These are phyloP conservation scores for Palythoa caribaeorum DNA, from an alignment of 92 coral and sea anemone genomes.

Conservation along the genomic window DNA sequence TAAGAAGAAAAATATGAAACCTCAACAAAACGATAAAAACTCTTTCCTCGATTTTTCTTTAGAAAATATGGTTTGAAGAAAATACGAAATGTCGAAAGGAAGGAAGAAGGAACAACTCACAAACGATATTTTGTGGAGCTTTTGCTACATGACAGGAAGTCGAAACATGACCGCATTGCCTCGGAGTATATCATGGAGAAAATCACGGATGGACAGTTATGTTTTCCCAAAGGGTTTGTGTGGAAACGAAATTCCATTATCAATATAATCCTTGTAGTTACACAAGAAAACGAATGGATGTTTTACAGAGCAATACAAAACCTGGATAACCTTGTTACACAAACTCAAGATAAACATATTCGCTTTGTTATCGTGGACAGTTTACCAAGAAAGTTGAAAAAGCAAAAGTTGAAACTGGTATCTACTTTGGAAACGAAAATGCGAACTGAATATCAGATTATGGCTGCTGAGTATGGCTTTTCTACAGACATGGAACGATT, in stretches of 20 bases:
- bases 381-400: not conserved
- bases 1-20: no score
- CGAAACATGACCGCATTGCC: not conserved
- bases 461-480: not conserved
- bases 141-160: not conserved
- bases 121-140: conserved; percentile 18
- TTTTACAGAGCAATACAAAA: conserved; percentile 11
- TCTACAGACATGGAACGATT: conserved; percentile 12
- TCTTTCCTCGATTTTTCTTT: no score
- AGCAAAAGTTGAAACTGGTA: not conserved
- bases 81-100: conserved; percentile 21
- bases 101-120: not conserved
- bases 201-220: not conserved
- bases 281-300: conserved; percentile 15
- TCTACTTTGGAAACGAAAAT: not conserved
- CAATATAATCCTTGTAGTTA: conserved; percentile 13
- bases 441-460: not conserved
- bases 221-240: conserved; percentile 17
- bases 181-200: conserved; percentile 18
- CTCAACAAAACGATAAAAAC: not conserved
- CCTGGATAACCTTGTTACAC: conserved; percentile 15
- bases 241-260: conserved; percentile 31
- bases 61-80: conserved; percentile 14
- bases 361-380: conserved; percentile 27
- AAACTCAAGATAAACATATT: conserved; percentile 1